These are phyloP conservation scores for Zosterops hypoxanthus DNA, from an alignment of 2,113 vertebrate genomes.

Conservation along the genomic window DNA sequence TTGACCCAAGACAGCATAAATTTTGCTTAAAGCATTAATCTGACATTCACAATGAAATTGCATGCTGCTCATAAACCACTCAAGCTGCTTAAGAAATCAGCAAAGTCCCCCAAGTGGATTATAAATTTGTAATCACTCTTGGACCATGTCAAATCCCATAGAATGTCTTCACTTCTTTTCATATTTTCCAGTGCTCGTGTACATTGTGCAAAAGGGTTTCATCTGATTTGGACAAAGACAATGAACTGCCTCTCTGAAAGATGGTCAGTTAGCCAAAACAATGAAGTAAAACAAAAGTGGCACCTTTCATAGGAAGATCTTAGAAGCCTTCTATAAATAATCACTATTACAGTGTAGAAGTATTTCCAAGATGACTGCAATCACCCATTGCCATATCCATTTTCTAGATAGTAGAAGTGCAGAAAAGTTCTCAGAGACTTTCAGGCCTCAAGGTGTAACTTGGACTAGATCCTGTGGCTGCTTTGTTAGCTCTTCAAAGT, in stretches of 20 bases:
- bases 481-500: not conserved
- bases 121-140: conserved; percentile 65
- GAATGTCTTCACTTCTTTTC: conserved; percentile 37
- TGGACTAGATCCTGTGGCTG: not conserved
- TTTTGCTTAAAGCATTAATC: conserved; percentile 52
- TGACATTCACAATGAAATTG: conserved; percentile 59
- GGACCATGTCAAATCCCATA: conserved; percentile 58
- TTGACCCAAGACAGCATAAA: conserved; percentile 37
- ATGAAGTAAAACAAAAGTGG: not conserved
- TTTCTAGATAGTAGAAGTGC: not conserved
- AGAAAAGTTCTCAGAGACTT: not conserved
- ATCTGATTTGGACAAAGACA: conserved; percentile 9
- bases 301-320: not conserved
- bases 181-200: not conserved
- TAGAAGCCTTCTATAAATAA: not conserved
- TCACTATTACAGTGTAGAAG: not conserved
- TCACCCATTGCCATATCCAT: not conserved
- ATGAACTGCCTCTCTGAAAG: not conserved
- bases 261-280: not conserved
- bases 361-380: not conserved
- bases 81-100: conserved; percentile 60
- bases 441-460: not conserved
- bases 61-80: conserved; percentile 56
- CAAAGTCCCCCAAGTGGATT: conserved; percentile 55
- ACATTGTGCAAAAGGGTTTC: not conserved